These are phyloP conservation scores for Lomographa bimaculata DNA, from an alignment of 2,888 invertebrate genomes.

Conservation along the genomic window DNA sequence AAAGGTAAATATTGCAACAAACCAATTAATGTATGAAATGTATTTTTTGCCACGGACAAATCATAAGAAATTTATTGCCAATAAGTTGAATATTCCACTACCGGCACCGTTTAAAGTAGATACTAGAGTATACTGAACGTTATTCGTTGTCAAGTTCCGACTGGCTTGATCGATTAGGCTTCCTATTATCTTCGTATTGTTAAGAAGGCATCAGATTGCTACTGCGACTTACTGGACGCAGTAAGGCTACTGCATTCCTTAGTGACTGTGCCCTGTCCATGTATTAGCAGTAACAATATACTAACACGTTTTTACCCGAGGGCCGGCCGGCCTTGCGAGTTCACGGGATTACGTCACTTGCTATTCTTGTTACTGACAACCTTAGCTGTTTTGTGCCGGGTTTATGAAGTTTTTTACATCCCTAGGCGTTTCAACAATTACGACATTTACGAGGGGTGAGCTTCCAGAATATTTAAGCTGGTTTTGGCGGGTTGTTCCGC, in stretches of 20 bases:
- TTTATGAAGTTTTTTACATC: slow-evolving; percentile 23
- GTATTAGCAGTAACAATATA: slow-evolving; percentile 52
- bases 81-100: too few species aligned
- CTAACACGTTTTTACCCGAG: slow-evolving; percentile 44
- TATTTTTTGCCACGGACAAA: too few species aligned
- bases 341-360: slow-evolving; percentile 34
- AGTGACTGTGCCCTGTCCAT: slow-evolving; percentile 19
- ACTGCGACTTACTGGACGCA: too few species aligned
- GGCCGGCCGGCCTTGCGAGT: slow-evolving; percentile 28
- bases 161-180: too few species aligned
- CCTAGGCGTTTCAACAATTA: slow-evolving; percentile 20
- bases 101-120: too few species aligned
- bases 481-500: neutral
- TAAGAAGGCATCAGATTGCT: too few species aligned
- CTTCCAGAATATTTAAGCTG: slow-evolving; percentile 4
- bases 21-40: too few species aligned
- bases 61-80: too few species aligned
- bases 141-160: too few species aligned
- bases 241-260: slow-evolving; percentile 4
- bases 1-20: too few species aligned
- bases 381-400: slow-evolving; percentile 14
- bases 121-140: too few species aligned
- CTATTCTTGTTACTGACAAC: slow-evolving; percentile 20
- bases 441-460: slow-evolving; percentile 4
- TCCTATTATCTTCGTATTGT: too few species aligned